Conservation (phyloP, 1,140 invertebrate species). For the Penaeus chinensis region DNA sequence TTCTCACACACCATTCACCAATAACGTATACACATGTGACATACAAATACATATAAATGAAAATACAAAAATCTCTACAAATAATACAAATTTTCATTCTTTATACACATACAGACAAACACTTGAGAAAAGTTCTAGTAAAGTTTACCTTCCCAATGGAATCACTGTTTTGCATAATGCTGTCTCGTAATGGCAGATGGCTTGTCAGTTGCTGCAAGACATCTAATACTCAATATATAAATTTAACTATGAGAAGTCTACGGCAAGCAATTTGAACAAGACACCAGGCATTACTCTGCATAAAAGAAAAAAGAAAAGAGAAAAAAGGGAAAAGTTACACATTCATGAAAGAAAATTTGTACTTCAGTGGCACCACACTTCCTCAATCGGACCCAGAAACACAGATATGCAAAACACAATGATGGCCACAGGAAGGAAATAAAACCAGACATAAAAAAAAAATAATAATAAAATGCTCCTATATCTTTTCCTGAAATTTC, state of each 20-base stretch:
- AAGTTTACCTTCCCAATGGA: not conserved
- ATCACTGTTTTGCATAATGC: slow-evolving; percentile 18
- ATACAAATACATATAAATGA: slow-evolving; percentile 18
- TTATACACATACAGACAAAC: slow-evolving; percentile 19
- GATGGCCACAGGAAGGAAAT: no score
- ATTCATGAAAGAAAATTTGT: slow-evolving; percentile 36
- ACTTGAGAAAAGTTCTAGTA: not conserved
- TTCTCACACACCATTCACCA: no score
- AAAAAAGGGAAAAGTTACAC: slow-evolving; percentile 13
- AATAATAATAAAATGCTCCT: slow-evolving; percentile 32
- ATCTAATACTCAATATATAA: not conserved
- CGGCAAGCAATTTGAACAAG: no score
- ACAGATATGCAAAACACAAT: no score
- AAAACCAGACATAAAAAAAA: no score
- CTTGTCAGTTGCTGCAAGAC: not conserved
- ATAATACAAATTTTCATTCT: slow-evolving; percentile 21
- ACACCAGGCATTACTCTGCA: no score
- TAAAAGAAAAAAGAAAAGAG: no score
- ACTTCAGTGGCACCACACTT: slow-evolving; percentile 19
- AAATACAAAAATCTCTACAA: slow-evolving; percentile 11
- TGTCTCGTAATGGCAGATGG: not conserved
- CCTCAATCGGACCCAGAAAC: no score
- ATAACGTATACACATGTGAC: not conserved
- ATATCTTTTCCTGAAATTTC: slow-evolving; percentile 8
- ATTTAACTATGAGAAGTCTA: no score